Evolutionary conservation across 53 echinoderm and acorn worm species (phyloP), one percentile per base, ranked within the genome.

Genomic region (Henricia sp.): DNA sequence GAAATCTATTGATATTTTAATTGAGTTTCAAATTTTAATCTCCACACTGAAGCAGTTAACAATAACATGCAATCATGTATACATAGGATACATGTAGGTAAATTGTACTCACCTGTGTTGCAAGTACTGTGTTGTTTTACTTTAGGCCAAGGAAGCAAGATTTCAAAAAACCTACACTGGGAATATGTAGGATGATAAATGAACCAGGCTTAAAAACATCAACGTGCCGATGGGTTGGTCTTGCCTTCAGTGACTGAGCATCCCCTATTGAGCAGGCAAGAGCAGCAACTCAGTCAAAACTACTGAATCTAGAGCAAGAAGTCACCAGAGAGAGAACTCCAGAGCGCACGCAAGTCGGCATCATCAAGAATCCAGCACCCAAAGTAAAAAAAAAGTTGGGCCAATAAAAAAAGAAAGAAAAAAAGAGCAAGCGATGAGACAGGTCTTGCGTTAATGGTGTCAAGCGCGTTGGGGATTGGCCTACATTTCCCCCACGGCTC

Each of bases 361-460:
- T 80, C 80, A 80, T 46, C 62, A 60, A 4, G 58, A 77, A 77
- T 57, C 62, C 80, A 80, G 64, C 48, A 64, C 62, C 32, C 48
- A 33, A 52, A 35, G 53, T 52, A 72, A 71, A 71, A 64, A 63
- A 80, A 76, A 76, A 25, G 59, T 37, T 42, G 26, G 35, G 29
- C 57, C 63, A 80, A 80, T 19, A 64, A 63, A 63, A 46, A 33
- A 9, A 70, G 5, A 70, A 24, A 70, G 28, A 23, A 6, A 43
- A 5, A 60, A 32, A 29, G 26, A 46, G 20, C 27, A 24, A 70
- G 70, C 43, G 48, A 60, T 80, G 80, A 80, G 80, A 80, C 80
- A 80, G 80, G 80, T 80, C 80, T 64, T 80, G 80, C 80, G 63
- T 80, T 80, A 80, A 80, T 80, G 80, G 80, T 80, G 80, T 64